These are phyloP conservation scores for Nemopilema nomurai DNA, from an alignment of 30 jellyfish, hydroid and myxozoan genomes.

Conservation along the genomic window DNA sequence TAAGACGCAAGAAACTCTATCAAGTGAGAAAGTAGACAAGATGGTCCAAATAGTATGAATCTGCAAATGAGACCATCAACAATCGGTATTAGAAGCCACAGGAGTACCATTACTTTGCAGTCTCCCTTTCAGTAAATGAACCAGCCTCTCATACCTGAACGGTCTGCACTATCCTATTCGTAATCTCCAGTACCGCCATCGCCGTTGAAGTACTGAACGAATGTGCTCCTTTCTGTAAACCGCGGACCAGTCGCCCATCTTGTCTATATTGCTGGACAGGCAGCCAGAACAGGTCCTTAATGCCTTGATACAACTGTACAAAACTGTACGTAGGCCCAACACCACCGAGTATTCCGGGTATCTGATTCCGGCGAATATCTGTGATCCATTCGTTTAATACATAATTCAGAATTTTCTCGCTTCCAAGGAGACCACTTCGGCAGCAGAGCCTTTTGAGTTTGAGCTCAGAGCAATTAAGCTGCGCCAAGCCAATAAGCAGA, in stretches of 20 bases:
- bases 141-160: constrained; percentile 94
- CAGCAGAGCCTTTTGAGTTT: constrained; percentile 87
- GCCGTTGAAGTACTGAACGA: constrained; percentile 99
- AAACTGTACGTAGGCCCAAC: constrained; percentile 98
- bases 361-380: constrained; percentile 88
- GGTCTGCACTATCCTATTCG: constrained; percentile 86
- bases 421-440: constrained; percentile 98
- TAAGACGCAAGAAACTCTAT: too few species aligned
- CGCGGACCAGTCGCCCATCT: constrained; percentile 97
- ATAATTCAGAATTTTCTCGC: constrained; percentile 73
- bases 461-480: constrained; percentile 90
- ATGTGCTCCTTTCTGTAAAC: constrained; percentile 98
- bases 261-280: constrained; percentile 98
- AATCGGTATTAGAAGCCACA: too few species aligned
- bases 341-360: constrained; percentile 94
- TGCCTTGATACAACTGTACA: constrained; percentile 95
- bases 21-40: too few species aligned
- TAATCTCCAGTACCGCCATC: constrained; percentile 92
- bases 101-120: too few species aligned
- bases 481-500: constrained; percentile 92
- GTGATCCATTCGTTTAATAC: constrained; percentile 88
- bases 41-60: too few species aligned
- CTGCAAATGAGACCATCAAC: too few species aligned
- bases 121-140: too few species aligned
- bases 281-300: constrained; percentile 92